Base-by-base conservation (phyloP, 2,113 vertebrate genomes). In the Rhineura floridana region DNA sequence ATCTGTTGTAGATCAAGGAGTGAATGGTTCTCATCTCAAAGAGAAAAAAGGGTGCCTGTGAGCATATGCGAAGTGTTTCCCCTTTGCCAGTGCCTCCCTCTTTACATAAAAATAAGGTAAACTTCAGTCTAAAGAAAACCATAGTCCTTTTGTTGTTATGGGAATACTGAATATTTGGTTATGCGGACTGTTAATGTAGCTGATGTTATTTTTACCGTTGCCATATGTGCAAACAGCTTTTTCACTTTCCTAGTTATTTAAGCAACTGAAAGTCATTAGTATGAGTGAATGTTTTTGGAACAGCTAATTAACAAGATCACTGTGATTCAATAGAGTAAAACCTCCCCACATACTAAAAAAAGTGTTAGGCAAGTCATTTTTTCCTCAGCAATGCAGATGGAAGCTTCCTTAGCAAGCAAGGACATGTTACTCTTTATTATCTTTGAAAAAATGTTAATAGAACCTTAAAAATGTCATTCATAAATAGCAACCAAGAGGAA, bases 401-500 rank as follows among this genome's bases (percentile, higher is more conserved):
- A 69, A 93, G 89, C 86, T 85, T 84, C 2, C 1, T 91, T 91
- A 63, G 69, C 86, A 92, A 89, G 78, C 3, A 91, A 93, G 19
- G 52, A 19, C 25, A 73, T 21, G 4, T 59, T 83, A 42, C 67
- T 46, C 82, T 82, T 84, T 36, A 67, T 77, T 69, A 86, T 69
- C 84, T 86, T 83, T 90, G 79, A 82, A 83, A 76, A 77, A 30
- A 19, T 69, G 81, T 52, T 91, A 89, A 73, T 81, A 86, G 69
- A 88, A 87, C 62, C 5, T 3, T 28, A 77, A 65, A 89, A 85
- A 44, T 79, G 84, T 62, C 1, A 88, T 75, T 89, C 63, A 81
- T 90, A 2, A 46, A 82, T 92, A 87, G 46, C n/a, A 88, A 88
- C 89, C 88, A 55, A 88, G 91, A 77, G 46, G n/a, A 93, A 95